Evolutionary conservation across 2,797 vertebrate species (phyloP).

Genomic region (Hippoglossus hippoglossus): DNA sequence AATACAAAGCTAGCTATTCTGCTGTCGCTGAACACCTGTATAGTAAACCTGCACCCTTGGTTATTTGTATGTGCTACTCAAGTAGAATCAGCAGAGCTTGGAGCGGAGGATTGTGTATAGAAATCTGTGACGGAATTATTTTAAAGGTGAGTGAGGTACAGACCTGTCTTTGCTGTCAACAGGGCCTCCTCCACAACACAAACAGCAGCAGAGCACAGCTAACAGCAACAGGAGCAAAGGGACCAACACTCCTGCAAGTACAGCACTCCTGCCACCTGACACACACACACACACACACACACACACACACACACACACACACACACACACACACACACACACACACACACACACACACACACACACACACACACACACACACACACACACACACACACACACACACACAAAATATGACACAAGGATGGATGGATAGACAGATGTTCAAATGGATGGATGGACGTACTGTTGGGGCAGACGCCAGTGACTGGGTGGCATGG

Average conservation of each 20-base stretch:
- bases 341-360: too few relatives aligned
- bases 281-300: conserved; percentile 21
- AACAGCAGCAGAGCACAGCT: conserved; percentile 86
- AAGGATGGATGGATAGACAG: conserved; percentile 33
- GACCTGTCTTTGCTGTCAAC: conserved; percentile 89
- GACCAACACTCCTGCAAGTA: conserved; percentile 85
- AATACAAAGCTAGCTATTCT: too few relatives aligned
- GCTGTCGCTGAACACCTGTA: too few relatives aligned
- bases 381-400: conserved; percentile 22
- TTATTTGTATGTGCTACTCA: too few relatives aligned
- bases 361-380: conserved; percentile 25
- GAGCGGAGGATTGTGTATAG: background rate
- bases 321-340: too few relatives aligned
- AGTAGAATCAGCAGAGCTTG: too few relatives aligned
- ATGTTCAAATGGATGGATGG: conserved; percentile 9
- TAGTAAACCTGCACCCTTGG: too few relatives aligned
- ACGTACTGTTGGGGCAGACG: conserved; percentile 87
- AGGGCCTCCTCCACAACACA: conserved; percentile 83
- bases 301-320: conserved; percentile 8
- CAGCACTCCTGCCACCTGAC: conserved; percentile 68
- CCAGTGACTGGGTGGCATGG: conserved; percentile 86
- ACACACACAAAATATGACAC: conserved; percentile 5
- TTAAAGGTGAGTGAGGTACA: background rate
- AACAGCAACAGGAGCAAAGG: conserved; percentile 89
- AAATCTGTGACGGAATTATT: background rate